phyloP scores from a whole-genome alignment of 2,888 invertebrate genomes.

The Alcis repandata region DNA sequence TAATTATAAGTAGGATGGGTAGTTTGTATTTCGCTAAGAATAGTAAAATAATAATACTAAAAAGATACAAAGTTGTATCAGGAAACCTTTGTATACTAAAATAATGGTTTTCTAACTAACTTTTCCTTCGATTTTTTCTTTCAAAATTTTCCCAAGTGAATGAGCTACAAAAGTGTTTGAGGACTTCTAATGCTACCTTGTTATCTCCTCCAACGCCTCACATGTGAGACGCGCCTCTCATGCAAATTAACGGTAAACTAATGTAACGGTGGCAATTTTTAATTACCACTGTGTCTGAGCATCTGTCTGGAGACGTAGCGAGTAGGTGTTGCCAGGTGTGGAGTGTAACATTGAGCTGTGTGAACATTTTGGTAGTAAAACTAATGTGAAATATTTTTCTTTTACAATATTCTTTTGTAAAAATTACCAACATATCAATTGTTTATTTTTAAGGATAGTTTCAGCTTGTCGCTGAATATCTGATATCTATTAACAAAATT shows the following conservation, averaged over 20 bases:
- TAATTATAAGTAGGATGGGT: too few species aligned
- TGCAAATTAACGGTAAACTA: slow-evolving; percentile 78
- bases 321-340: slow-evolving; percentile 32
- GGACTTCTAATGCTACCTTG: slow-evolving; percentile 4
- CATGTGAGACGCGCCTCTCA: slow-evolving; percentile 55
- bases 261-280: slow-evolving; percentile 80
- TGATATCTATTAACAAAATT: too few species aligned
- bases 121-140: too few species aligned
- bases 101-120: too few species aligned
- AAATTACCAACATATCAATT: too few species aligned
- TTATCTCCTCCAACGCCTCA: slow-evolving; percentile 19
- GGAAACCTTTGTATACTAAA: too few species aligned
- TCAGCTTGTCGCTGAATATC: too few species aligned
- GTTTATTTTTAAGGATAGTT: too few species aligned
- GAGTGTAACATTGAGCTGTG: background rate
- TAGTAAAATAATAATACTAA: too few species aligned
- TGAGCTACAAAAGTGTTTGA: background rate
- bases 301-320: slow-evolving; percentile 71
- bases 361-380: background rate
- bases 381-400: background rate
- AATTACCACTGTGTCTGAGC: slow-evolving; percentile 82
- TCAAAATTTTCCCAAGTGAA: background rate
- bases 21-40: too few species aligned
- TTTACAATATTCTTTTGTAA: too few species aligned
- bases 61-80: too few species aligned